These are phyloP conservation scores for Neomorphus geoffroyi DNA, from an alignment of 2,797 vertebrate species.

Conservation along the genomic window DNA sequence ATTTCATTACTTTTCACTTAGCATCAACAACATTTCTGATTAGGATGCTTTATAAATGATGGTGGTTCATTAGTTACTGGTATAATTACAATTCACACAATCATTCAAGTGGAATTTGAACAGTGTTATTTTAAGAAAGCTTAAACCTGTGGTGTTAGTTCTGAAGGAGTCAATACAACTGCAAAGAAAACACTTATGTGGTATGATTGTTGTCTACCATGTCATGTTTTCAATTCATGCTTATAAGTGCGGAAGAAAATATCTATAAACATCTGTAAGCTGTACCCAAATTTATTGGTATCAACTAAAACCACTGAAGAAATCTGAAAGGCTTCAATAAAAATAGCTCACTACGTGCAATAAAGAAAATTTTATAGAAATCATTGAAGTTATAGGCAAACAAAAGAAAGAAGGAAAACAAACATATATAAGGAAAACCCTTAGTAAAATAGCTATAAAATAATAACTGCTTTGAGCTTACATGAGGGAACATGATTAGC, in stretches of 20 bases:
- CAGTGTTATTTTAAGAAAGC: not conserved
- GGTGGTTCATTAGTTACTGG: not conserved
- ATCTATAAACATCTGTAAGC: not conserved
- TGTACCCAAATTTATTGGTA: not conserved
- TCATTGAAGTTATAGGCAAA: not conserved
- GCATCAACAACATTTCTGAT: slow-evolving; percentile 8
- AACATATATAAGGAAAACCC: not conserved
- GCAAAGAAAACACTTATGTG: not conserved
- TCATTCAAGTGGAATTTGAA: not conserved
- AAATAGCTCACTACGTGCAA: not conserved
- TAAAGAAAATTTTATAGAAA: not conserved
- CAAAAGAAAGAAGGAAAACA: not conserved
- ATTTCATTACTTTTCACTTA: slow-evolving; percentile 15
- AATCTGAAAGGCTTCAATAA: not conserved
- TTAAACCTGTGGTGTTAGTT: not conserved
- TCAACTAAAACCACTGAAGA: not conserved
- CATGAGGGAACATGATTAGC: not conserved
- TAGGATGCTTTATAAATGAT: not conserved
- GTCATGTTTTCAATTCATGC: not conserved
- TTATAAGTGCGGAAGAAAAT: not conserved
- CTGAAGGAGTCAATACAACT: not conserved
- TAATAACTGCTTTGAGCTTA: not conserved
- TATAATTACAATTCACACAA: slow-evolving; percentile 29
- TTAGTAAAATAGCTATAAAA: not conserved
- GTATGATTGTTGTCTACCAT: not conserved